Conservation (phyloP, 2,113 vertebrate genomes). For the Oceanites oceanicus region DNA sequence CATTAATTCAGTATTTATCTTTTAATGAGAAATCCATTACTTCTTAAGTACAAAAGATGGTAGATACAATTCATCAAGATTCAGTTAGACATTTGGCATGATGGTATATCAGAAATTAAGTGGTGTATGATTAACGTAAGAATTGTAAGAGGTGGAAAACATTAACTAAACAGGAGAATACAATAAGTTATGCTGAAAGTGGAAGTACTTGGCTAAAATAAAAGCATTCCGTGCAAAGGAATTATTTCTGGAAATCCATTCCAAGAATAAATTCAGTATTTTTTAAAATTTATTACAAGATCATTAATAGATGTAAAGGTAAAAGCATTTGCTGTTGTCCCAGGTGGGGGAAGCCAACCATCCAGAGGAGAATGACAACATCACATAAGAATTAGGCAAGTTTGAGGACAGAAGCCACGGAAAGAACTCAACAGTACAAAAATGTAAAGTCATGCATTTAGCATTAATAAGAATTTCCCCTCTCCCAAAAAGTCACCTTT, state of each 20-base stretch:
- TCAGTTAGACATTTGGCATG: background rate
- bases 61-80: background rate
- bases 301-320: background rate
- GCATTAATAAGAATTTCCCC: background rate
- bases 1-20: background rate
- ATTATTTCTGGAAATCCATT: background rate
- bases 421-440: background rate
- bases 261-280: background rate
- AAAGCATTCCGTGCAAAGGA: background rate
- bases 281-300: background rate
- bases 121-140: background rate
- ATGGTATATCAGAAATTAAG: background rate
- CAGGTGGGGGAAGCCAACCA: rapidly evolving
- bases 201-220: background rate
- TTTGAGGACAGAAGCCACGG: background rate
- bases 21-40: background rate
- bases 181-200: background rate
- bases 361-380: background rate
- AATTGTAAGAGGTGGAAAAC: background rate
- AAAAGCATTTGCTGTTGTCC: background rate
- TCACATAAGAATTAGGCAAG: background rate
- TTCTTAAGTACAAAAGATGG: background rate
- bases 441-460: background rate
- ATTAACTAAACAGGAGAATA: background rate
- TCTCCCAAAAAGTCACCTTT: background rate